Conservation (phyloP, 1,140 invertebrate species). For the Caenorhabditis tropicalis region DNA sequence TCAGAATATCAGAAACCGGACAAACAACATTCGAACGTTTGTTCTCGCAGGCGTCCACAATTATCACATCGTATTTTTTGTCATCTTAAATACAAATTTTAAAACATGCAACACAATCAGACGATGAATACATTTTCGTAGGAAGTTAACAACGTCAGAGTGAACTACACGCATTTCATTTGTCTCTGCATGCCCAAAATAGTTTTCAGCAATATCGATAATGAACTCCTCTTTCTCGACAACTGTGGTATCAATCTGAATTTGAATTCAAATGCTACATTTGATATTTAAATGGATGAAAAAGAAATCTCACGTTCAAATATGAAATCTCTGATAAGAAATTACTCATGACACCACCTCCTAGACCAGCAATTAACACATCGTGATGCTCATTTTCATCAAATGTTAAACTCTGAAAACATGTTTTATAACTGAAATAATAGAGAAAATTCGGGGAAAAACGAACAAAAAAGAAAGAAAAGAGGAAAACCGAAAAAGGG, state of each 20-base stretch:
- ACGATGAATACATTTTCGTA: neutral
- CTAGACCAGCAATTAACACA: neutral
- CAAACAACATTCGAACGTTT: neutral
- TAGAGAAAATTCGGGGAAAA: neutral
- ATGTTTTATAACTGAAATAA: neutral
- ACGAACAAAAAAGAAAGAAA: neutral
- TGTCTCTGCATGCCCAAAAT: neutral
- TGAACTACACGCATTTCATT: neutral
- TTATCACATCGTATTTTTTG: conserved; percentile 20
- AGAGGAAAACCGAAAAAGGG: neutral
- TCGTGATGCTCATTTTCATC: neutral
- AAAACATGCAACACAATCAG: neutral
- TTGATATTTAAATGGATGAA: no score
- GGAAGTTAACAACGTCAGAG: neutral
- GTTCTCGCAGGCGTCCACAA: conserved; percentile 10
- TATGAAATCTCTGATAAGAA: neutral
- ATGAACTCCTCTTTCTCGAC: neutral
- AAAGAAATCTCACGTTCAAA: neutral
- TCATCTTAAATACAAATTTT: neutral
- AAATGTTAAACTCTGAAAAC: conserved; percentile 2
- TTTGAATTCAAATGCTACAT: neutral
- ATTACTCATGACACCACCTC: neutral
- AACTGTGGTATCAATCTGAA: conserved; percentile 1
- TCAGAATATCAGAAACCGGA: neutral
- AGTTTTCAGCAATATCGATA: neutral